These are phyloP conservation scores for Calephelis virginiensis DNA, from an alignment of 1,140 invertebrate species.

Conservation along the genomic window DNA sequence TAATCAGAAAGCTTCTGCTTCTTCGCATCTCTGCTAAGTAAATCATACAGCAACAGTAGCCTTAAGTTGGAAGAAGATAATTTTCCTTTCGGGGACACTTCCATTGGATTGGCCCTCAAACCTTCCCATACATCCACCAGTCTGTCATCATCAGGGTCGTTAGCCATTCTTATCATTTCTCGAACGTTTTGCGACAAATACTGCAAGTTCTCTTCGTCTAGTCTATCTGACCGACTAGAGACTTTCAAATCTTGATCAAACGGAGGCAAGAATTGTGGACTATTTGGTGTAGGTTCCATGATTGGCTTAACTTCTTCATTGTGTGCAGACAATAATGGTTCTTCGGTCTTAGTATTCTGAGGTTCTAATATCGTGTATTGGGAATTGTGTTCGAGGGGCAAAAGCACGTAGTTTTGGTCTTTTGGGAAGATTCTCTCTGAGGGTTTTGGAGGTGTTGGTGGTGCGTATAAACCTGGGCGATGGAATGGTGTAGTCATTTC, in stretches of 20 bases:
- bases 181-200: conserved; percentile 64
- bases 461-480: conserved; percentile 77
- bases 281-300: conserved; percentile 53
- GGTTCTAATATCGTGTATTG: conserved; percentile 57
- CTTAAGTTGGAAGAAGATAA: conserved; percentile 64
- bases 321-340: conserved; percentile 55
- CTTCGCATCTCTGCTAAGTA: conserved; percentile 79
- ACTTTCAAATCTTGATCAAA: conserved; percentile 44
- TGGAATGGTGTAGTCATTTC: conserved; percentile 74
- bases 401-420: conserved; percentile 42
- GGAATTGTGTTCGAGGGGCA: conserved; percentile 45
- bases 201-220: conserved; percentile 67
- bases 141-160: conserved; percentile 58
- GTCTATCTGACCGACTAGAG: conserved; percentile 46
- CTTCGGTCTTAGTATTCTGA: conserved; percentile 45
- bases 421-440: conserved; percentile 41
- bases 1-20: conserved; percentile 75
- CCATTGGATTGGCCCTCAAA: conserved; percentile 40
- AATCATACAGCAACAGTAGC: conserved; percentile 78
- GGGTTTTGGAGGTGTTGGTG: conserved; percentile 64
- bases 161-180: conserved; percentile 65
- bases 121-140: conserved; percentile 58
- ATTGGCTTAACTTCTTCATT: conserved; percentile 59
- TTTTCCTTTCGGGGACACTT: conserved; percentile 42
- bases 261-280: conserved; percentile 49